Evolutionary conservation across 2,888 invertebrate species (phyloP).

Genomic region (Ornithoptera priamus): DNA sequence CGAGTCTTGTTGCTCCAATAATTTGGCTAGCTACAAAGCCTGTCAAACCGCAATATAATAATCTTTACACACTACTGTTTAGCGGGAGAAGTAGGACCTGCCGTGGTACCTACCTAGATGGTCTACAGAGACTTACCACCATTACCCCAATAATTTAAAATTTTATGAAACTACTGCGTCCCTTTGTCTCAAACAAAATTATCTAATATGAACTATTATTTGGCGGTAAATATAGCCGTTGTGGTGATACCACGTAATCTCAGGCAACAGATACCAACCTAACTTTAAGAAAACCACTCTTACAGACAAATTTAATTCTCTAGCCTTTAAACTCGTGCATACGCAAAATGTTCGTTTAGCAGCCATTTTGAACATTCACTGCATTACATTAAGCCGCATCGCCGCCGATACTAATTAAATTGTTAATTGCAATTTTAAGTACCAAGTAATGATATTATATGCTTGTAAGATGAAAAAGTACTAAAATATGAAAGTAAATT

Average conservation of each 20-base stretch:
- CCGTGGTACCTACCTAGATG: no score
- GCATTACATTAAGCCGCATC: slow-evolving; percentile 7
- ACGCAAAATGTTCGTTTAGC: slow-evolving; percentile 8
- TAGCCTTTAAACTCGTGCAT: not conserved
- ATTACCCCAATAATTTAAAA: no score
- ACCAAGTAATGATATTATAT: not conserved
- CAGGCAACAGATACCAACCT: not conserved
- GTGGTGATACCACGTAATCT: not conserved
- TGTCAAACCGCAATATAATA: no score
- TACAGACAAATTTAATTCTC: not conserved
- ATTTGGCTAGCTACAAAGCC: no score
- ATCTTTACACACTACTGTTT: no score
- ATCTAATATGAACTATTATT: no score
- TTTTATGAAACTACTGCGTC: no score
- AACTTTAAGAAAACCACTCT: not conserved
- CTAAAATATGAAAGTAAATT: not conserved
- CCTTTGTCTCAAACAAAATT: no score
- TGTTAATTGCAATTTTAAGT: not conserved
- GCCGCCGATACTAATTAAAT: slow-evolving; percentile 4
- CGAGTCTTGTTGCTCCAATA: no score
- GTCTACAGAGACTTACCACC: no score
- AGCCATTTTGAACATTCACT: slow-evolving; percentile 11
- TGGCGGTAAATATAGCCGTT: no score
- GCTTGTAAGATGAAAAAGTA: not conserved
- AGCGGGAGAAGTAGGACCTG: no score